Base-by-base conservation (phyloP, 1,140 invertebrate genomes). In the Homarus americanus region DNA sequence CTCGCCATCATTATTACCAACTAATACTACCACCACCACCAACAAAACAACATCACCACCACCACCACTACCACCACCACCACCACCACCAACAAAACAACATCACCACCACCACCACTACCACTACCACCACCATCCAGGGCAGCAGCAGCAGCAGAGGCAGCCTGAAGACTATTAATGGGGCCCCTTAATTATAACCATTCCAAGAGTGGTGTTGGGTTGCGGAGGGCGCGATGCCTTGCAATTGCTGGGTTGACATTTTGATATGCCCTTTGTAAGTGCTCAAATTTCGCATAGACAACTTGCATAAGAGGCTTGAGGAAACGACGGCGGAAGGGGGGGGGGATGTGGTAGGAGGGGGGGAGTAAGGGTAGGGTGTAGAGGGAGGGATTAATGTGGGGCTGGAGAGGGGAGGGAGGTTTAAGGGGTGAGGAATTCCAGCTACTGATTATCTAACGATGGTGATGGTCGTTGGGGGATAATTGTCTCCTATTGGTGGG, bases 241-340 rank as follows among this genome's bases (percentile, higher is more conserved):
- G 44, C 44, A 82, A 58, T 82, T 49, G 44, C 80, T 20, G 53
- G 44, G 49, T 66, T 66, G 80, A 82, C 80, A 82, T 82, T 82
- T 82, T 82, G 80, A 82, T 82, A 82, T 82, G 80, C 53, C 80
- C 80, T 82, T 82, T 82, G 80, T 82, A 82, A 53, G 53, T 63
- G 38, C 80, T 82, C 80, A 82, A 82, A 82, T 82, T 82, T 82
- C 80, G 80, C 80, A 82, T 82, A 82, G 49, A 82, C 63, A 69
- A 69, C 63, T 69, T 69, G 63, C 32, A 66, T n/a, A 53, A 38
- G 36, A 58, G 58, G 49, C 15, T 32, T 17, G 53, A 66, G 53
- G 53, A 34, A 63, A 53, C 32, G 80, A 53, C 1, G 2, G 38
- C 2, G n/a, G 79, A 17, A 7, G 49, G 28, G 79, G 34, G 15